Percentiles rank a stretch among this genome's conserved stretches.
Conservation (phyloP, 1,140 invertebrate genomes). For the Panulirus ornatus region DNA sequence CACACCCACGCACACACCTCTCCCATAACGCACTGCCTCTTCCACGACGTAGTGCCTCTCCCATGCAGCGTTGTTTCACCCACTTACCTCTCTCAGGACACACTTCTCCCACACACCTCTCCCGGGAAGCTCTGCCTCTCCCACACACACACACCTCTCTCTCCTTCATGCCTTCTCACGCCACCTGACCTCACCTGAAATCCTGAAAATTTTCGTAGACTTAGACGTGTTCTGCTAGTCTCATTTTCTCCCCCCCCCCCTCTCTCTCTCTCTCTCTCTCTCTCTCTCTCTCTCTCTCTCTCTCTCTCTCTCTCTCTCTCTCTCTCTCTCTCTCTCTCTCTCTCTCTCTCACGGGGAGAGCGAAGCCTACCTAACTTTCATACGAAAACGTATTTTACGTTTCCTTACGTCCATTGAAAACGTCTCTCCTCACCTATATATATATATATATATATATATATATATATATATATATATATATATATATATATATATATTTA, state of each 20-base stretch:
- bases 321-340: neutral
- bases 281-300: constrained; percentile 29
- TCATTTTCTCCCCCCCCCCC: neutral
- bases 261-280: constrained; percentile 24
- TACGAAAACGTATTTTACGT: neutral
- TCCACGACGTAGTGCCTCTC: too few species aligned
- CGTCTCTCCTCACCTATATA: neutral
- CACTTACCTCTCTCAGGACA: too few species aligned
- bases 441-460: neutral
- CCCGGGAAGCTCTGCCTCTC: too few species aligned
- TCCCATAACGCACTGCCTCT: too few species aligned
- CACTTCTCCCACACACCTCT: too few species aligned
- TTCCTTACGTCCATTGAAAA: neutral
- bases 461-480: too few species aligned
- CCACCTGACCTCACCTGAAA: neutral
- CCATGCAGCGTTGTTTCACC: too few species aligned
- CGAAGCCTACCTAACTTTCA: constrained; percentile 14
- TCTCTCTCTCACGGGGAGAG: constrained; percentile 5
- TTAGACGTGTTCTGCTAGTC: neutral
- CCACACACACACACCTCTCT: too few species aligned
- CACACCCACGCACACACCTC: too few species aligned
- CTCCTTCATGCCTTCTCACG: too few species aligned
- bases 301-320: constrained; percentile 22
- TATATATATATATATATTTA: neutral
- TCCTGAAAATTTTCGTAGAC: neutral